A percentile compares a stretch with the other conserved stretches of the same genome.
Conservation (phyloP, 2,888 invertebrate species). For the Thymelicus lineola region DNA sequence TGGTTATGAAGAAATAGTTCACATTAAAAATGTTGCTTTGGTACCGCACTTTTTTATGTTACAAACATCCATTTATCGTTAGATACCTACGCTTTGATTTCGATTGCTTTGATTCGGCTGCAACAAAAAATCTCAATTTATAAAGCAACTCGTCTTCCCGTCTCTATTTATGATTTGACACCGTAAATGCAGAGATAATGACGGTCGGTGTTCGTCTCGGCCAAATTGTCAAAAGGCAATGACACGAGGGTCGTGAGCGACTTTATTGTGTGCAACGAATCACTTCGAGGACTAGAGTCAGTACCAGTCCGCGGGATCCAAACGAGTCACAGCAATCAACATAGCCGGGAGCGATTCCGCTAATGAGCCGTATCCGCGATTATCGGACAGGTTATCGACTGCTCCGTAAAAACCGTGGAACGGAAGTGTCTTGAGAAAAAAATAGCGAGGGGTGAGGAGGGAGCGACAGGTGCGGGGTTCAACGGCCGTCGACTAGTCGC, state of each 20-base stretch:
- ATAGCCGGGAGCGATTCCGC: slow-evolving; percentile 63
- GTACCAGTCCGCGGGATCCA: slow-evolving; percentile 50
- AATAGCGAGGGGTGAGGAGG: slow-evolving; percentile 72
- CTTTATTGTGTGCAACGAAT: slow-evolving; percentile 59
- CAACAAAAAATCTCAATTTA: slow-evolving; percentile 2
- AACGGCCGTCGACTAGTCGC: slow-evolving; percentile 62
- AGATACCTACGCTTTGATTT: slow-evolving; percentile 19
- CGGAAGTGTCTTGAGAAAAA: slow-evolving; percentile 78
- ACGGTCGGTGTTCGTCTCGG: slow-evolving; percentile 45
- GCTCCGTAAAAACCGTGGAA: slow-evolving; percentile 74
- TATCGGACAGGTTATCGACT: slow-evolving; percentile 77
- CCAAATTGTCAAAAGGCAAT: slow-evolving; percentile 59
- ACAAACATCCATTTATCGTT: slow-evolving; percentile 19
- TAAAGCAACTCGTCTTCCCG: slow-evolving; percentile 5
- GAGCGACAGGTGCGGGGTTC: slow-evolving; percentile 77
- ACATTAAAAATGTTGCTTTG: slow-evolving; percentile 11
- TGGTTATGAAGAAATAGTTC: neutral
- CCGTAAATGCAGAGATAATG: slow-evolving; percentile 41
- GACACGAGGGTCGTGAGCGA: slow-evolving; percentile 54
- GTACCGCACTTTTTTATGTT: slow-evolving; percentile 3
- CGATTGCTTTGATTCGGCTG: slow-evolving; percentile 11
- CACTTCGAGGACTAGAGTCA: slow-evolving; percentile 50
- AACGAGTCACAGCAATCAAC: slow-evolving; percentile 63
- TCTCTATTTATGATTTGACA: slow-evolving; percentile 37
- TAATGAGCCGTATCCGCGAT: slow-evolving; percentile 80